phyloP scores from a whole-genome alignment of 2,113 vertebrate genomes.

The Camelus bactrianus region DNA sequence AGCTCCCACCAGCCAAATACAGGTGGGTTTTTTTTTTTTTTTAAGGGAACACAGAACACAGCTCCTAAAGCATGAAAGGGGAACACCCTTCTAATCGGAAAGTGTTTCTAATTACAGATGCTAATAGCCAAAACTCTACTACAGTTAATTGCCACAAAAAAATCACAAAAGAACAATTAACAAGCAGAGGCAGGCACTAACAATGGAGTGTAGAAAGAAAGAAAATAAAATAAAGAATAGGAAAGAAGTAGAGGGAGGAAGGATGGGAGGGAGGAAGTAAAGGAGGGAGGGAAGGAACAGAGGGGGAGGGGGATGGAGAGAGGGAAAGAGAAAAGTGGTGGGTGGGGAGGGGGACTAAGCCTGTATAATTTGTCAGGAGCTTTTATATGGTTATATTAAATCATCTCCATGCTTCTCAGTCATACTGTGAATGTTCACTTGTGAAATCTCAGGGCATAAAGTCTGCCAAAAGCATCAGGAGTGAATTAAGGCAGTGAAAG shows the following conservation, averaged over 20 bases:
- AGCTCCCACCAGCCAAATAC: neutral
- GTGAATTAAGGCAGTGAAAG: neutral
- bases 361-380: neutral
- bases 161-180: slow-evolving; percentile 54
- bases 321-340: no score
- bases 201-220: neutral
- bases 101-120: slow-evolving; percentile 20
- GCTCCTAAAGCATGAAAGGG: neutral
- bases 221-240: neutral
- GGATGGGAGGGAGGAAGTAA: neutral
- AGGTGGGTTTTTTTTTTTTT: neutral
- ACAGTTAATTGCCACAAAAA: slow-evolving; percentile 26
- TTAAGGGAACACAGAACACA: neutral
- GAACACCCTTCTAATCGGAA: slow-evolving; percentile 47
- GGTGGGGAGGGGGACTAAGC: no score
- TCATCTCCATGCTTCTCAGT: neutral
- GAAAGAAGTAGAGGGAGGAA: no score
- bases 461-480: neutral
- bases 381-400: neutral
- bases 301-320: no score
- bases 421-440: neutral
- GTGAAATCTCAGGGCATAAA: neutral
- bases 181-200: neutral
- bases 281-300: neutral
- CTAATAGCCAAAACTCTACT: slow-evolving; percentile 36